Evolutionary conservation across 2,888 invertebrate genomes (phyloP), one percentile per base, ranked within the genome.

Genomic region (Meghimatium bilineatum): DNA sequence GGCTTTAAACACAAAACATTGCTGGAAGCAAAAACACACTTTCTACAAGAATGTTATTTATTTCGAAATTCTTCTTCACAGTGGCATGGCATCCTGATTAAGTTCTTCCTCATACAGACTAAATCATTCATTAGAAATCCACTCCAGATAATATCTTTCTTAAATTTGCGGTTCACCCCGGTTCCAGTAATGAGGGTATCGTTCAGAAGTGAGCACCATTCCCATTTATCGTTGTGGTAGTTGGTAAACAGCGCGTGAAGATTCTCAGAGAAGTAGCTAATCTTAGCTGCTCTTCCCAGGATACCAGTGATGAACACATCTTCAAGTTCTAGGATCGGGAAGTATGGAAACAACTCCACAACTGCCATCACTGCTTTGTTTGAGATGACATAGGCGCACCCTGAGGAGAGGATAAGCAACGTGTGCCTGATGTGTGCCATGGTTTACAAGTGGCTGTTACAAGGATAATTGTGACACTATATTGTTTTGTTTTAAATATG

Each of bases 351-450:
- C 32, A 69, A 1, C 8, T 80, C 69, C 36, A 69, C 20, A 0
- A 80, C 67, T 26, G 26, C 20, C 26, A 12, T 3, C 32, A 69
- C 1, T 8, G 69, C 80, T 26, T 23, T 44, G 8, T 12, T 49
- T 32, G 80, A 80, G 3, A 80, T 44, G 32, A 69, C 49, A 34
- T 80, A 80, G 20, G 67, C 49, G 36, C 80, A 80, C n/a, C 80
- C 80, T 80, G 80, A 0, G 60, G 60, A 60, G 12, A 44, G 44
- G 12, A 44, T 5, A 44, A 44, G 12, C 44, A 44, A 44, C 44
- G 12, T 44, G 44, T 44, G 6, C 12, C 44, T 44, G 44, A 44
- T 44, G 44, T 44, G n/a, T n/a, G n/a, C n/a, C n/a, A n/a, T n/a
- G n/a, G n/a, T n/a, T n/a, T n/a, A n/a, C n/a, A n/a, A n/a, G n/a